Percentiles rank a stretch among this genome's conserved stretches.
phyloP scores from a whole-genome alignment of 2,113 vertebrate genomes.

The Gulo gulo region DNA sequence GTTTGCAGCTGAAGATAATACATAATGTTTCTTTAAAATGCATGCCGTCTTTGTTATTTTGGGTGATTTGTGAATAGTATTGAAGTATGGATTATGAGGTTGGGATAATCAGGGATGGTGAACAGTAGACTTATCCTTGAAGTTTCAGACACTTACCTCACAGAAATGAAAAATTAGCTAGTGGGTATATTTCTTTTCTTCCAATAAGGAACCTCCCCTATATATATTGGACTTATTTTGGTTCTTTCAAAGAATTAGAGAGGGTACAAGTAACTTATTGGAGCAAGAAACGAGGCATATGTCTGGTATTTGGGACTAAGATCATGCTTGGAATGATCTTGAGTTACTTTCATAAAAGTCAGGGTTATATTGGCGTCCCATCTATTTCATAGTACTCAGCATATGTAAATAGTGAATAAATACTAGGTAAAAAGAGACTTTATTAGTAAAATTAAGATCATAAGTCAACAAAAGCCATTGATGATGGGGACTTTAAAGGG shows the following conservation, averaged over 20 bases:
- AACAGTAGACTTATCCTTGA: neutral
- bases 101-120: constrained; percentile 18
- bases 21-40: neutral
- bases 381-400: neutral
- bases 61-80: constrained; percentile 40
- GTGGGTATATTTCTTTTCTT: neutral
- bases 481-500: neutral
- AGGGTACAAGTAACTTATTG: neutral
- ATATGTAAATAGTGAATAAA: neutral
- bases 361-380: neutral
- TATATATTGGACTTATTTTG: neutral
- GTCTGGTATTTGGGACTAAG: neutral
- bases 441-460: neutral
- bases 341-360: neutral
- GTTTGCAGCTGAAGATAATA: constrained; percentile 2
- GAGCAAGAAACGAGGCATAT: neutral
- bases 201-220: neutral
- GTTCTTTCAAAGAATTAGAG: neutral
- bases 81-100: neutral
- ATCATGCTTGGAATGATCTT: neutral
- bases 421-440: neutral
- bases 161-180: constrained; percentile 14
- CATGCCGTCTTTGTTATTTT: constrained; percentile 22
- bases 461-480: neutral
- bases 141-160: neutral